phyloP scores from a whole-genome alignment of 2,113 vertebrate genomes.

The Himantopus leucocephalus region DNA sequence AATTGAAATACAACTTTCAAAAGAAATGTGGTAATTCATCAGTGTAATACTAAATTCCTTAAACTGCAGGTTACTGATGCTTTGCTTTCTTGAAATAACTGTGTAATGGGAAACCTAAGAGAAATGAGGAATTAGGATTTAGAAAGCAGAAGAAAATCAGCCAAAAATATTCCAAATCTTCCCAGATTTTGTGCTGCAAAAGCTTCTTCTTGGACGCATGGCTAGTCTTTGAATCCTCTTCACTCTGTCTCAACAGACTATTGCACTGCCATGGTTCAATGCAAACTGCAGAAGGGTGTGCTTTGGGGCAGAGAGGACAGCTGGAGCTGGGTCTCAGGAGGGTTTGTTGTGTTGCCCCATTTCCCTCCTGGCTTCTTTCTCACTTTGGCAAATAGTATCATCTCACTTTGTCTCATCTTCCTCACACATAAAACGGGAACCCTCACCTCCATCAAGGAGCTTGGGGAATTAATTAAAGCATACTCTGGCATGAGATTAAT shows the following conservation, averaged over 20 bases:
- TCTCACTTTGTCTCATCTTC: background rate
- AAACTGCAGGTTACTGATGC: background rate
- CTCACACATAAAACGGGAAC: background rate
- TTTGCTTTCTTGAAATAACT: background rate
- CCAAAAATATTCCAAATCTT: background rate
- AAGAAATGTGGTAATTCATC: background rate
- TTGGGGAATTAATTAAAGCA: constrained; percentile 40
- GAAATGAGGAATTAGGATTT: background rate
- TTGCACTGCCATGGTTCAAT: background rate
- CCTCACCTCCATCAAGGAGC: background rate
- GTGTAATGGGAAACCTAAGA: background rate
- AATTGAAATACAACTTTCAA: background rate
- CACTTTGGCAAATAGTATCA: background rate
- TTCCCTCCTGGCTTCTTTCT: background rate
- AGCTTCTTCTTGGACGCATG: background rate
- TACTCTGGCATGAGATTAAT: constrained; percentile 30
- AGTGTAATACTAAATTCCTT: background rate
- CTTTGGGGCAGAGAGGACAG: background rate
- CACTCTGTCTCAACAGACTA: background rate
- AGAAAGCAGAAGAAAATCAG: background rate
- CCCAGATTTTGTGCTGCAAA: background rate
- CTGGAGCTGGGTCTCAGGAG: background rate
- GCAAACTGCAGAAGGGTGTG: background rate
- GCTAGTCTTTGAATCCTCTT: background rate
- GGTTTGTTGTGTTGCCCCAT: background rate